Base-by-base conservation (phyloP, 64 coral and sea anemone genomes). In the Acropora tenuis region DNA sequence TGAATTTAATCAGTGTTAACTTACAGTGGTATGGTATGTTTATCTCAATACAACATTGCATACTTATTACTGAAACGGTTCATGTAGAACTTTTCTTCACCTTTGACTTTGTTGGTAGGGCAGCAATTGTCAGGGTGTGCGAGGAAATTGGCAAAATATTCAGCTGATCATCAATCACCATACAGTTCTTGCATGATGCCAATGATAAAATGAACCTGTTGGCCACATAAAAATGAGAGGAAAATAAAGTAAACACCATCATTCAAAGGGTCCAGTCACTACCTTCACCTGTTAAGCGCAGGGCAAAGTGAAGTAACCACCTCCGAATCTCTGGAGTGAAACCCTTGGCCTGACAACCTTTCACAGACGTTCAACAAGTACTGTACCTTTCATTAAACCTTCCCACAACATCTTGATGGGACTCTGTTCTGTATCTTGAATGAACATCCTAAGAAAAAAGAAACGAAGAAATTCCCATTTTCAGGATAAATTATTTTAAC, bases 301-400 rank as follows among this genome's bases (percentile, higher is more conserved):
- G 30, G 30, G 30, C 30, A 30, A 30, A 30, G 30, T 30, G 30
- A 30, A 30, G 30, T 30, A 30, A 30, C 0, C 30, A 30, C 30
- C 30, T 30, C 30, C 0, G 30, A 30, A 30, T 30, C 30, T 30
- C 30, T 0, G 30, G 30, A 30, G 30, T 30, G 30, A 30, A 30
- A 30, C 30, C 1, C 3, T 53, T 19, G 7, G 6, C 50, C 12
- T 7, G 40, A 20, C 6, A 53, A 3, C 16, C 3, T 49, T 3
- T 13, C 63, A 80, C 30, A 8, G 44, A 77, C 4, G 4, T 77
- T 3, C 12, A 45, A 19, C 12, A 79, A 8, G 6, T 53, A 52
- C 8, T 8, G 50, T 47, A 98, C 97, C 97, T 98, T 92, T 98
- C 97, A 86, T 98, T 98, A 76, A 98, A 98, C 78, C 97, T 92